A percentile compares a stretch with the other conserved stretches of the same genome.
Conservation (phyloP, 2,797 vertebrate species). For the Jordanella pulchra region DNA sequence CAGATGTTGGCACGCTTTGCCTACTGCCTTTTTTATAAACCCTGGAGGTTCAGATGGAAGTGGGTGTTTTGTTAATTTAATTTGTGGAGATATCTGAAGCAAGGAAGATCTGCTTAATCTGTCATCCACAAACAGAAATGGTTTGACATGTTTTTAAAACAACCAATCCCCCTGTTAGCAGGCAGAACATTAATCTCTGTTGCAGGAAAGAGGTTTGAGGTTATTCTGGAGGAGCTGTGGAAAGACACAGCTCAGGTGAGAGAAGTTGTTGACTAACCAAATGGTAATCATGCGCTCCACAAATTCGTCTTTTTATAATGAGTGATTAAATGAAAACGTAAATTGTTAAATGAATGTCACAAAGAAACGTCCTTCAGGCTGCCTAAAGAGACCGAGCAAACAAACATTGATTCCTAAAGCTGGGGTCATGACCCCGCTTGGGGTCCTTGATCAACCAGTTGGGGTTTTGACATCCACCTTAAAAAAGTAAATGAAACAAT, state of each 20-base stretch:
- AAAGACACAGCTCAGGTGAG: no score
- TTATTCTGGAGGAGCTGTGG: not conserved
- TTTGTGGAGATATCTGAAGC: not conserved
- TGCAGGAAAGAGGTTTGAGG: not conserved
- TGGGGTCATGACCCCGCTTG: no score
- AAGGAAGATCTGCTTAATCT: not conserved
- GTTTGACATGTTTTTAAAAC: no score
- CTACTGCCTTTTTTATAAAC: constrained; percentile 19
- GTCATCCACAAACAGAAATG: not conserved
- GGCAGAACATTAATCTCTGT: not conserved
- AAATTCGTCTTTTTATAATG: not conserved
- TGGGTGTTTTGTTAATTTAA: not conserved
- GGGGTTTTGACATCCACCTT: no score
- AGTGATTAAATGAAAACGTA: no score
- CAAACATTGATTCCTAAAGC: no score
- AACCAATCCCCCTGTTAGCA: not conserved
- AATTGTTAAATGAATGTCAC: no score
- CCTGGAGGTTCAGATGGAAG: constrained; percentile 12
- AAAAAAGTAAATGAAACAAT: no score
- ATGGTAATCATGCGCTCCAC: not conserved
- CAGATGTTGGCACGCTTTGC: constrained; percentile 49
- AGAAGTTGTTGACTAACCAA: not conserved
- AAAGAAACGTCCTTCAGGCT: no score
- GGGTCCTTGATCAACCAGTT: no score
- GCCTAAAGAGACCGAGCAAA: not conserved